Evolutionary conservation across 2,888 invertebrate species (phyloP).

Genomic region (Nemoura dubitans): DNA sequence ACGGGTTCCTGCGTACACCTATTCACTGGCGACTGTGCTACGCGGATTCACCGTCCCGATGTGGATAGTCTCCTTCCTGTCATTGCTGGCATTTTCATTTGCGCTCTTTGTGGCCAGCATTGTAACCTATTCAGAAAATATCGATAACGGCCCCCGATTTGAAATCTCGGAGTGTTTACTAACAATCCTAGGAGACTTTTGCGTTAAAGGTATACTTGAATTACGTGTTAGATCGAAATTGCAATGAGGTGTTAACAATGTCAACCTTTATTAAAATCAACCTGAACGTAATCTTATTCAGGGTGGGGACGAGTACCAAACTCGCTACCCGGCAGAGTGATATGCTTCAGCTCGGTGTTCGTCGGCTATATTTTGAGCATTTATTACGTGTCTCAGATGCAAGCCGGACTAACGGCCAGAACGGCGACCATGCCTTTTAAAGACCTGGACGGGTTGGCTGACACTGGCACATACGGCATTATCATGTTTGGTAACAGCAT

Average conservation of each 20-base stretch:
- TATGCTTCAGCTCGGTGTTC: background rate
- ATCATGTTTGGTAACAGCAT: background rate
- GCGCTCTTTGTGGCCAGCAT: background rate
- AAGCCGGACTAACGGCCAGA: background rate
- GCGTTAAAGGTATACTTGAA: background rate
- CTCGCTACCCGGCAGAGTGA: background rate
- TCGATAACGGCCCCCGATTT: background rate
- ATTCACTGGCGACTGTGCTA: background rate
- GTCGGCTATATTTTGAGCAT: background rate
- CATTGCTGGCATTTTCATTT: background rate
- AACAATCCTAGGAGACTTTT: background rate
- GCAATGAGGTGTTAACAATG: too few relatives aligned
- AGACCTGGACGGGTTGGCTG: background rate
- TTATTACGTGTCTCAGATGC: background rate
- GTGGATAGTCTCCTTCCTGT: background rate
- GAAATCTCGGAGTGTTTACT: background rate
- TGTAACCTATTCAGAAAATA: background rate
- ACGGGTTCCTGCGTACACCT: background rate
- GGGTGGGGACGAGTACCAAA: background rate
- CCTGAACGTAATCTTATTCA: background rate
- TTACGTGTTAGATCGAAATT: too few relatives aligned
- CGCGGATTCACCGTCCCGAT: background rate
- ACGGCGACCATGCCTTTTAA: background rate
- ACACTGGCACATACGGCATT: background rate
- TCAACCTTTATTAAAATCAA: too few relatives aligned